Evolutionary conservation across 37 sponge, comb jelly and placozoan species (phyloP), one percentile per base, ranked within the genome.

Genomic region (Mnemiopsis leidyi): DNA sequence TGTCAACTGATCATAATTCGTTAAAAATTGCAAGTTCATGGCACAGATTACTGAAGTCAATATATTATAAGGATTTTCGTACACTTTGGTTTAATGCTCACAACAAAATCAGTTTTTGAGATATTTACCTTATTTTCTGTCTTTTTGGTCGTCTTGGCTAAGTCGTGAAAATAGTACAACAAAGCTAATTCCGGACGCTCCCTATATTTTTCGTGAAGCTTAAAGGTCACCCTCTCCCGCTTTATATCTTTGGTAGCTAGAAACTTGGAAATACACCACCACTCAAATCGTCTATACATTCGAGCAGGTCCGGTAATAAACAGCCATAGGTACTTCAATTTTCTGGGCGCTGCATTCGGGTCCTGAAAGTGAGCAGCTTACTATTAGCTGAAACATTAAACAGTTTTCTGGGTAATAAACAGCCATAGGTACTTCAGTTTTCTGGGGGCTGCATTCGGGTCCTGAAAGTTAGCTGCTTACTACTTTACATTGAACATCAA

Each of bases 151-250:
- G 33, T 85, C 61, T 38, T 85, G 23, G 90, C 90, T 29, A 85
- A 23, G 35, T 85, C 90, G 26, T 85, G 40, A 37, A 85, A 85
- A 39, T 85, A 85, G 90, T 85, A 85, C n/a, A 85, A 37, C 61
- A 85, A 61, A 3, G 30, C 90, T 37, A 85, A 61, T 0, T 35
- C 28, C 0, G 40, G 40, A 33, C 39, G 38, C 23, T 40, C 90
- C 48, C 90, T 38, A 28, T 85, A 85, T 61, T 85, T 85, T 37
- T 38, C 90, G 25, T 85, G 90, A 26, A 85, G 90, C 30, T 39
- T 85, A 28, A 85, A 37, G 61, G 90, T 85, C 0, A 85, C 48
- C 61, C 90, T n/a, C 26, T 40, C 90, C 30, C 90, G 13, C 61
- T 85, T 85, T 21, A 85, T 39, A 38, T 38, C 90, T 37, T 85